Base-by-base conservation (phyloP, 2,113 vertebrate species). In the Serinus canaria region DNA sequence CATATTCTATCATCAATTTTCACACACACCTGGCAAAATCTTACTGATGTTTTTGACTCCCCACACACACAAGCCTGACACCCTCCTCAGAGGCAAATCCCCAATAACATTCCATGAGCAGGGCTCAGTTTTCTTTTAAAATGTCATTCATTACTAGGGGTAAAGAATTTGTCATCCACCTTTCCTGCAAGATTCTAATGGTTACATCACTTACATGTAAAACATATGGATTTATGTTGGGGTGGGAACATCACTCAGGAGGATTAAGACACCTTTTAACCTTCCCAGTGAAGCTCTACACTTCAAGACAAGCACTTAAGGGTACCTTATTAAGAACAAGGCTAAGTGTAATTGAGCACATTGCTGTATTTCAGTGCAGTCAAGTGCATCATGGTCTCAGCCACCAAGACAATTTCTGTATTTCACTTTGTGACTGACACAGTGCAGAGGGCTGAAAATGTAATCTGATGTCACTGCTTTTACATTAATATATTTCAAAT, bases 241-340 rank as follows among this genome's bases (percentile, higher is more conserved):
- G 31, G 21, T 55, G 18, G 58, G 28, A 80, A 88, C 22, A 88
- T 68, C 82, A 73, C 17, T 88, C 83, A 76, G 7, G 21, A 85
- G 50, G 60, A 94, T 92, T 81, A 87, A 78, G 60, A 70, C 24
- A 91, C 64, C 74, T 89, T 96, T 92, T 84, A 92, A 84, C 56
- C 77, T 69, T 89, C 31, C 24, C 31, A 83, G 59, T 7, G 44
- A 85, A 88, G 72, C 8, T 66, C 24, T 81, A 83, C 33, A 86
- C n/a, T n/a, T n/a, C n/a, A n/a, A n/a, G 58, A 73, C 19, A 77
- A 49, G 25, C 17, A 76, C 68, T 92, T 80, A 86, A 56, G 50
- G 76, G 4, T 21, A 37, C 14, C 53, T 69, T 66, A 75, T 15
- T 20, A 85, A 88, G 59, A 68, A 35, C 46, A 69, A 76, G 49